Base-by-base conservation (phyloP, 53 echinoderm and acorn worm genomes). In the Holothuria scabra region DNA sequence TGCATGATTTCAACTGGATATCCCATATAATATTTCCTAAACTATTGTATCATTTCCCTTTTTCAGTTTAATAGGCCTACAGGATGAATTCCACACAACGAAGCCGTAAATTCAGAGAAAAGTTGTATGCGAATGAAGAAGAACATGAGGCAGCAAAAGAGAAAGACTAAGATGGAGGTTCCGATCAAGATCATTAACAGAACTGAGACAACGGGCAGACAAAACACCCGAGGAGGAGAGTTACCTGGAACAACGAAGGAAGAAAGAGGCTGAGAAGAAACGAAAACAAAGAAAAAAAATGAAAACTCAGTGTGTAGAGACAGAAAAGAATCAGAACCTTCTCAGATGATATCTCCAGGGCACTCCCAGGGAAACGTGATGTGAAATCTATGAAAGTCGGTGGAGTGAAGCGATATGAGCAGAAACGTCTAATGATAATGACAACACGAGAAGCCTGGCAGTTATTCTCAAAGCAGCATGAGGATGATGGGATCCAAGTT, bases 371-470 rank as follows among this genome's bases (percentile, higher is more conserved):
- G 26, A 86, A 86, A 55, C 80, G 76, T 35, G 86, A 86, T 60
- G n/a, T n/a, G n/a, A n/a, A n/a, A n/a, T n/a, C n/a, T n/a, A n/a
- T n/a, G 7, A 75, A 35, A 56, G 52, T 79, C 5, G 65, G 63
- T 61, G 65, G 65, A 37, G 86, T 28, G 31, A 34, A 23, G 28
- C 22, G 57, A 4, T 59, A 35, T 46, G 76, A 79, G 34, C 86
- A 86, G 29, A 86, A 86, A 48, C 78, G 86, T 8, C 12, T 86
- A 49, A 79, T 86, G 62, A 28, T 79, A 66, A 86, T 86, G 86
- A 86, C 63, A 33, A 79, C 79, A 26, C 30, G 79, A 26, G 86
- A 86, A 44, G 86, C 79, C 35, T 63, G 76, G 52, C 60, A 57
- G 25, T 56, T 85, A 46, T 74, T 75, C 33, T 62, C 60, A 8